Evolutionary conservation across 2,113 vertebrate genomes (phyloP), one percentile per base, ranked within the genome.

Genomic region (Cynopterus brachyotis): DNA sequence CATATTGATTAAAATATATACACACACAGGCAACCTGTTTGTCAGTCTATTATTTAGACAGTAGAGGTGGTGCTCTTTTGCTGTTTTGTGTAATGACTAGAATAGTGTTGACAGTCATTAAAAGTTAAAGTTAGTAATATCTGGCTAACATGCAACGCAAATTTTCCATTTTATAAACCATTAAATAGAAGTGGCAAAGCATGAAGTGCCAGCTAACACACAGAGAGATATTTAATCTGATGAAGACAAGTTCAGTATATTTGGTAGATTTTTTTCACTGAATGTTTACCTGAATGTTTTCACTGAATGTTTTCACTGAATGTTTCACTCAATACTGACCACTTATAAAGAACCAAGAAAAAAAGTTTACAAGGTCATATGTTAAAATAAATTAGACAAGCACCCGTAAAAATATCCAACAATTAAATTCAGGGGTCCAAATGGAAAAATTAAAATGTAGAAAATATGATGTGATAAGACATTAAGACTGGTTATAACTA

Each of bases 1-100:
- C 76, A 55, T 80, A 94, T 89, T 69, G 96, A 91, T 96, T 83
- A 94, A 55, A 80, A 86, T 86, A 82, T 69, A 85, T 72, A 57
- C 28, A 24, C 26, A 35, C 0, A 26, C 24, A 35, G 0, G 42
- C 82, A 84, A 66, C 55, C 92, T 97, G 94, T n/a, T 85, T 60
- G 17, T 59, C 78, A 35, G 76, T 89, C 53, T 85, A 81, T 96
- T 94, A 78, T 73, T 89, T 80, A 97, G 78, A 53, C 6, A 62
- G 40, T 4, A 32, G 81, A 86, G 35, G n/a, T 6, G 82, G 22
- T 28, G 64, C 35, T 80, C 19, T 28, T 64, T 28, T 3, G 60
- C 42, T 78, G 79, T 70, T 81, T 85, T 94, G 59, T 94, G 59
- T 53, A n/a, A 59, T 45, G 73, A 60, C 78, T 26, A 13, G n/a